Base-by-base conservation (phyloP, 2,888 invertebrate species). In the Xestia rhomboidea region DNA sequence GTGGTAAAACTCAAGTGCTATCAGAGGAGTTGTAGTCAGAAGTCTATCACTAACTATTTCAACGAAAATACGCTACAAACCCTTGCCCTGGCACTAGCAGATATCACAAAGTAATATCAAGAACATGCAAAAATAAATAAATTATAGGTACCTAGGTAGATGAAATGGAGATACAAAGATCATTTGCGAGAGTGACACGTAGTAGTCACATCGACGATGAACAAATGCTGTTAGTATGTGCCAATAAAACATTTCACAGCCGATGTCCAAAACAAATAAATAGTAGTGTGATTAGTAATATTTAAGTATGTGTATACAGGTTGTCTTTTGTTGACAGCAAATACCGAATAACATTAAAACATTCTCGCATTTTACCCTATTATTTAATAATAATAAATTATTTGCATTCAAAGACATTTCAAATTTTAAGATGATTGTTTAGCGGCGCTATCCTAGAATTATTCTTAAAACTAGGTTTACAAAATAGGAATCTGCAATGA, bases 401-500 rank as follows among this genome's bases (percentile, higher is more conserved):
- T 92, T 91, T 92, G 87, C 89, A 91, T 90, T 92, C 88, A 90
- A 89, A 81, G 82, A 88, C 87, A 82, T 90, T 92, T 90, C 90
- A 89, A 93, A 92, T 92, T 93, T 91, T 71, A 87, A 89, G 89
- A 92, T 88, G 85, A 90, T 90, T 84, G 79, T 88, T 85, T 87
- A 87, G 89, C 87, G 76, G 83, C 77, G 78, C 68, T 89, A 81
- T 87, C 89, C 90, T 90, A 91, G 92, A 92, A 91, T 91, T 95
- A 94, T 93, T 90, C 95, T 95, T 96, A 95, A 80, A 94, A 89
- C 94, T 95, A 96, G 86, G 89, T 93, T 85, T 94, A 95, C 90
- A 95, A 95, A 95, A 95, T 94, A 96, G 96, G 96, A 96, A 96
- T 96, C 96, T 96, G 96, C 96, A 96, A 96, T 96, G 94, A 93